Percentiles rank a stretch among this genome's conserved stretches.
These are phyloP conservation scores for Epizoanthus ramosus DNA, from an alignment of 92 coral and sea anemone species.

Conservation along the genomic window DNA sequence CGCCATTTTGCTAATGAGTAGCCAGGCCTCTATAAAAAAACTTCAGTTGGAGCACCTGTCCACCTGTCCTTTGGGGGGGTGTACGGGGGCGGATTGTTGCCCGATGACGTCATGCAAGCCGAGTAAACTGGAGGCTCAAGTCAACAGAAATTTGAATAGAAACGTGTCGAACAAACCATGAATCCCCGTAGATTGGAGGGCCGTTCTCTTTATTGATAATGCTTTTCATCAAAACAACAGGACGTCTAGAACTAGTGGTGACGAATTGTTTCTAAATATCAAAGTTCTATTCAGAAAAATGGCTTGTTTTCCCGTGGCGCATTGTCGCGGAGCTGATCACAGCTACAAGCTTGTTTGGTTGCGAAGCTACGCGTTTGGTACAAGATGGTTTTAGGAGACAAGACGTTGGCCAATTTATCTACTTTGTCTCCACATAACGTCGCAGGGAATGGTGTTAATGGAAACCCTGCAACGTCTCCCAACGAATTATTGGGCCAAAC, in stretches of 20 bases:
- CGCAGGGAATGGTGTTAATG: not conserved
- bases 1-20: slow-evolving; percentile 29
- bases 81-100: not conserved
- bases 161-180: slow-evolving; percentile 22
- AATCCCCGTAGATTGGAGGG: not conserved
- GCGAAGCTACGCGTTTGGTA: slow-evolving; percentile 34
- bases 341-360: slow-evolving; percentile 15
- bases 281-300: slow-evolving; percentile 28
- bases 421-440: not conserved
- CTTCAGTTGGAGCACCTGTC: too few species aligned
- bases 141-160: slow-evolving; percentile 24
- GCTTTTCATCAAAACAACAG: slow-evolving; percentile 7
- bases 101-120: slow-evolving; percentile 6
- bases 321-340: not conserved
- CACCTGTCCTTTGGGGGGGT: not conserved
- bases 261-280: slow-evolving; percentile 26
- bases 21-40: slow-evolving; percentile 12
- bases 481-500: slow-evolving; percentile 2
- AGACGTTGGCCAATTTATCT: not conserved
- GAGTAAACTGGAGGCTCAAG: not conserved
- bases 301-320: slow-evolving; percentile 3
- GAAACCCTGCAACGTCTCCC: not conserved
- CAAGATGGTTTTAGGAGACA: slow-evolving; percentile 23
- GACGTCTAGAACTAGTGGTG: slow-evolving; percentile 6
- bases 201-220: slow-evolving; percentile 15